Conservation (phyloP, 2,888 invertebrate species). For the Monopis laevigella region DNA sequence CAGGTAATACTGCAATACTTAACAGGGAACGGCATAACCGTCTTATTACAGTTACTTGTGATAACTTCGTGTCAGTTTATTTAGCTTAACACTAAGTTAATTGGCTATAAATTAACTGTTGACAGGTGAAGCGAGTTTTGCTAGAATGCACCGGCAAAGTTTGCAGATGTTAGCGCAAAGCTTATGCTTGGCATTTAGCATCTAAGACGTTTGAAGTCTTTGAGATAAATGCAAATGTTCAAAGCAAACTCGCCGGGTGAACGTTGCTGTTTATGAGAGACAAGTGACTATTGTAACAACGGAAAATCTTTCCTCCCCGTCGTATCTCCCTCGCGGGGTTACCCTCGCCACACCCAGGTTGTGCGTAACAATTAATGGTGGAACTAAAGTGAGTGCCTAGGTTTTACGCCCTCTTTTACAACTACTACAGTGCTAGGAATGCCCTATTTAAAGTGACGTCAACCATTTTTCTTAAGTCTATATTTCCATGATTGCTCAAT, state of each 20-base stretch:
- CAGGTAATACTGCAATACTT: not conserved
- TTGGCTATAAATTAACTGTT: conserved; percentile 59
- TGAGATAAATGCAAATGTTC: too few relatives aligned
- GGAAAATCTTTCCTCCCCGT: conserved; percentile 19
- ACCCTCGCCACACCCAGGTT: conserved; percentile 30
- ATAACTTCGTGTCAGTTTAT: conserved; percentile 56
- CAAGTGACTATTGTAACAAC: not conserved
- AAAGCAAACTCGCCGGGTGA: too few relatives aligned
- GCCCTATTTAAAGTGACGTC: conserved; percentile 7
- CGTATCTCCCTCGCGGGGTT: conserved; percentile 23
- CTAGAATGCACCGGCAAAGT: too few relatives aligned
- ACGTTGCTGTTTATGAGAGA: too few relatives aligned
- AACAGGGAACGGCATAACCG: conserved; percentile 13
- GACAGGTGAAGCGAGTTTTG: conserved; percentile 34
- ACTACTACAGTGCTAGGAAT: conserved; percentile 15
- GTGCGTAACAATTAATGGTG: conserved; percentile 41
- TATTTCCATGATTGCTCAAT: conserved; percentile 2
- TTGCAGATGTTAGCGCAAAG: too few relatives aligned
- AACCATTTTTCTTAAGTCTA: conserved; percentile 4
- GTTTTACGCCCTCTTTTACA: conserved; percentile 36
- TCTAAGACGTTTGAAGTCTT: too few relatives aligned
- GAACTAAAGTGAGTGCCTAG: conserved; percentile 34
- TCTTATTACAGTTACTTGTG: conserved; percentile 44
- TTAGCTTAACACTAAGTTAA: conserved; percentile 60
- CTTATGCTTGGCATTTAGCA: too few relatives aligned